Base-by-base conservation (phyloP, 2,113 vertebrate genomes). In the Siniperca knerii region DNA sequence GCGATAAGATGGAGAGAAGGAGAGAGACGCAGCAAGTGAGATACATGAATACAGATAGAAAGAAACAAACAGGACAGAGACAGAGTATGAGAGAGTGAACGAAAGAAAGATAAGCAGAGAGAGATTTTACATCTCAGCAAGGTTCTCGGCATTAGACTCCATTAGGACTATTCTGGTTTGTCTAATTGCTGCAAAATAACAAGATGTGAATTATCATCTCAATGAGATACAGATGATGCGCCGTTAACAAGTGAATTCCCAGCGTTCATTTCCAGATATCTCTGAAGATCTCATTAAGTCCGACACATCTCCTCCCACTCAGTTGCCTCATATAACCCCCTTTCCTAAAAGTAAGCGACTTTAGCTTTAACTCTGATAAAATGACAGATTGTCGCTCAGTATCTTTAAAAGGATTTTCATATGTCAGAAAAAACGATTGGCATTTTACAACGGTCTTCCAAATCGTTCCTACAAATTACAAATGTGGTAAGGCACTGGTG, bases 181-280 rank as follows among this genome's bases (percentile, higher is more conserved):
- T 78, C 48, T 90, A 79, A 92, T 93, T 89, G 79, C 79, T 79
- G 76, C 70, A 85, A 86, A 86, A 90, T 88, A 87, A 77, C 35
- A 60, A 77, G 64, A 85, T 79, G 66, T 76, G 77, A 90, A 87
- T 90, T 65, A 90, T 87, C 75, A 85, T 82, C 55, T 33, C 69
- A 67, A 90, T 75, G 81, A 89, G 81, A 89, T 89, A 75, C 79
- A 82, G 87, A 90, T 55, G 76, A 83, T 67, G 70, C 1, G 23
- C 69, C 13, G 58, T 71, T 89, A 85, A 89, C 58, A 72, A 85
- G 70, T 52, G 54, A 83, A 77, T 87, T 83, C 81, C 64, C 40
- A 6, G 21, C 13, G 1, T 84, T 80, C 58, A 44, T 89, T 73
- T 74, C 44, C 57, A 77, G 73, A 83, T 77, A 72, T 93, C 90